Conservation (phyloP, 37 sponge, comb jelly and placozoan species). For the Trichoplax adhaerens region DNA sequence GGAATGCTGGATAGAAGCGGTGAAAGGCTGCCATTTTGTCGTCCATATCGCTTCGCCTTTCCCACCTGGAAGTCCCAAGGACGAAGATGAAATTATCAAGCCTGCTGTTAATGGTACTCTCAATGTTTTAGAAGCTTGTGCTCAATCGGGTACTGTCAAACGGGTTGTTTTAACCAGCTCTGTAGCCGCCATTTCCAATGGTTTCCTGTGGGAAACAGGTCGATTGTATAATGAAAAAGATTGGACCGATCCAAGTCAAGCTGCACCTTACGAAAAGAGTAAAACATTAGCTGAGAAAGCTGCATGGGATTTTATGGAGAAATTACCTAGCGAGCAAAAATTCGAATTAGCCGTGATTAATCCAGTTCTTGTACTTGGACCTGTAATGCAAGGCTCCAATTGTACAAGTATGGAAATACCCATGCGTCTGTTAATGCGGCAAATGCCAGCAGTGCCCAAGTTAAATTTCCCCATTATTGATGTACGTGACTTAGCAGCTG, state of each 20-base stretch:
- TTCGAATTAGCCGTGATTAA: slow-evolving; percentile 71
- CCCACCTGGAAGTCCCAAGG: slow-evolving; percentile 8
- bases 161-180: slow-evolving; percentile 78
- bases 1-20: slow-evolving; percentile 53
- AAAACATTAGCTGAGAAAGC: slow-evolving; percentile 63
- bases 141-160: slow-evolving; percentile 50
- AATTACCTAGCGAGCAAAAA: slow-evolving; percentile 24
- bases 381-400: slow-evolving; percentile 23
- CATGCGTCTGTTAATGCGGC: too few species aligned
- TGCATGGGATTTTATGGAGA: slow-evolving; percentile 63
- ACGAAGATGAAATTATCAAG: slow-evolving; percentile 19
- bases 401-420: background rate
- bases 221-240: slow-evolving; percentile 51
- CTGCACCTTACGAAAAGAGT: slow-evolving; percentile 50
- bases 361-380: slow-evolving; percentile 56
- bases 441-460: slow-evolving; percentile 32
- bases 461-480: slow-evolving; percentile 37
- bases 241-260: slow-evolving; percentile 33
- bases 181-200: slow-evolving; percentile 45
- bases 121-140: slow-evolving; percentile 69
- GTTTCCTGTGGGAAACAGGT: background rate
- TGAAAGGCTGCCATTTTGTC: slow-evolving; percentile 59
- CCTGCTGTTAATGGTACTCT: slow-evolving; percentile 65
- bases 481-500: slow-evolving; percentile 75
- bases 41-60: slow-evolving; percentile 83